Conservation (phyloP, 2,113 vertebrate species). For the Ptilorrhoa leucosticta region DNA sequence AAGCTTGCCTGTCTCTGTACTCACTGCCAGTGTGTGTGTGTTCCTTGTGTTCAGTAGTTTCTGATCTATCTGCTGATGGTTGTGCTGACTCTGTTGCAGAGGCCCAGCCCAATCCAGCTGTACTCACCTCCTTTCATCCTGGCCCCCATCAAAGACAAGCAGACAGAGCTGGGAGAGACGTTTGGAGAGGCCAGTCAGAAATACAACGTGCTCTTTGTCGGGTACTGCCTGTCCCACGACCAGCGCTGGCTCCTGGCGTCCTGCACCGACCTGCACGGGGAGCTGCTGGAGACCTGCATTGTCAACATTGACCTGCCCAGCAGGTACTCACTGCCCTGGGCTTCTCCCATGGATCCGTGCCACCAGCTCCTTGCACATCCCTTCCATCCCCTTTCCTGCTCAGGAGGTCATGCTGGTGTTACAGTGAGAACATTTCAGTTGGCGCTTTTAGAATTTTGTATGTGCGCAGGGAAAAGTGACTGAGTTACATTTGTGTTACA, state of each 20-base stretch:
- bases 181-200: conserved; percentile 88
- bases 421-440: background rate
- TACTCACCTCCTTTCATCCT: conserved; percentile 92
- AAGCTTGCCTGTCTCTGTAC: background rate
- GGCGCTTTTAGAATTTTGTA: fast-evolving
- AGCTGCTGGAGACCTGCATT: conserved; percentile 89
- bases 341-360: background rate
- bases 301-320: conserved; percentile 94
- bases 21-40: background rate
- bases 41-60: background rate
- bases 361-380: background rate
- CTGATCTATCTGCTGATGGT: background rate
- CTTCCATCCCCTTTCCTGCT: background rate
- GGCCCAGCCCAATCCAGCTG: conserved; percentile 86
- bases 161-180: conserved; percentile 87
- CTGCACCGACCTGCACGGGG: conserved; percentile 95
- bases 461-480: background rate
- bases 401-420: background rate
- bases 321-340: conserved; percentile 57
- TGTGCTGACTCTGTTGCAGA: conserved; percentile 69
- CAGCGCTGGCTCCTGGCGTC: conserved; percentile 97
- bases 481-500: background rate
- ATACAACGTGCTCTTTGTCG: conserved; percentile 93
- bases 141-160: conserved; percentile 88
- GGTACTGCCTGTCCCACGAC: conserved; percentile 95